Evolutionary conservation across 1,140 invertebrate genomes (phyloP).

Genomic region (Dolichoris vasculosae): DNA sequence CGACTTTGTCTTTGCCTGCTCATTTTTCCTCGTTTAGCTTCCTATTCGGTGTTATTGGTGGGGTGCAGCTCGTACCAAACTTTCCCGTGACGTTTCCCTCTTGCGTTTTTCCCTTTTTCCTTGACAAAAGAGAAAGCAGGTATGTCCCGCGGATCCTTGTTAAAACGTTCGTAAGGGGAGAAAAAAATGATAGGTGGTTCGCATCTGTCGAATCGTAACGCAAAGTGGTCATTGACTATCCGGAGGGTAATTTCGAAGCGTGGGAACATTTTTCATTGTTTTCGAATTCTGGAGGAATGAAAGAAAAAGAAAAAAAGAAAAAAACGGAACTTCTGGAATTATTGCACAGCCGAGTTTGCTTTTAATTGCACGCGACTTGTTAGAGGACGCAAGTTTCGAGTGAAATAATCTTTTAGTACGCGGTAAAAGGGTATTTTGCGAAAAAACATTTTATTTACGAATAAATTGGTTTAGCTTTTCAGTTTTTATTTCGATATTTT

Average conservation of each 20-base stretch:
- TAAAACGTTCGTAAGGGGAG: too few relatives aligned
- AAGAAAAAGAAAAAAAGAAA: background rate
- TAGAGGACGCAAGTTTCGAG: slow-evolving; percentile 39
- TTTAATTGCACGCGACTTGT: slow-evolving; percentile 35
- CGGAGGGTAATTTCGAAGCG: background rate
- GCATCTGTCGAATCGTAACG: background rate
- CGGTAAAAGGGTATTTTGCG: background rate
- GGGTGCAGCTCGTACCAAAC: background rate
- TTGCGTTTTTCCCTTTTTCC: background rate
- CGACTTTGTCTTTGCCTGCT: background rate
- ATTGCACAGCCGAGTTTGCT: slow-evolving; percentile 1
- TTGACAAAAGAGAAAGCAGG: background rate
- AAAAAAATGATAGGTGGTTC: background rate
- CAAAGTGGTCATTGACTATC: slow-evolving; percentile 26
- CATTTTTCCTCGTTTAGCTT: slow-evolving; percentile 16
- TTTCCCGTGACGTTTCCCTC: background rate
- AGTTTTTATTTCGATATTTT: background rate
- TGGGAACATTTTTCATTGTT: slow-evolving; percentile 27
- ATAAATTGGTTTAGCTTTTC: slow-evolving; percentile 35
- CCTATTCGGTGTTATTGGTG: background rate
- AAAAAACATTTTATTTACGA: slow-evolving; percentile 17
- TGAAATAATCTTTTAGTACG: slow-evolving; percentile 31
- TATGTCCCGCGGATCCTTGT: background rate
- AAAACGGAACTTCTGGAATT: background rate
- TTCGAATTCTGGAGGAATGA: slow-evolving; percentile 13